Conservation (phyloP, 1,140 invertebrate genomes). For the Lepidurus apus region DNA sequence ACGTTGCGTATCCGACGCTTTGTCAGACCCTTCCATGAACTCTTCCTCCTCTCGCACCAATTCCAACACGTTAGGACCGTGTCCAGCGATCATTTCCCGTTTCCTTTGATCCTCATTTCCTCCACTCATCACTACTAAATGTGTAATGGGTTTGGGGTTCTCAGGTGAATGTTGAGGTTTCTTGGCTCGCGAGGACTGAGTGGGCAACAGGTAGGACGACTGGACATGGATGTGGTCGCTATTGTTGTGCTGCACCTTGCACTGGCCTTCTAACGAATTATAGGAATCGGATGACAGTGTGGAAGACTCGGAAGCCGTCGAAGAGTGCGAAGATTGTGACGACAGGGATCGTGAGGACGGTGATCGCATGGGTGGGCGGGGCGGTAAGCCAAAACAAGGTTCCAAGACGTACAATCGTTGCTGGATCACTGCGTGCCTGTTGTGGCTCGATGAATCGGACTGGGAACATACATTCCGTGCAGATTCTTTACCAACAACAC, state of each 20-base stretch:
- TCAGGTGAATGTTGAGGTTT: background rate
- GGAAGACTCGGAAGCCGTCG: conserved; percentile 27
- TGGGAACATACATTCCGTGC: background rate
- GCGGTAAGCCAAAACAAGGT: conserved; percentile 29
- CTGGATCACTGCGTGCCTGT: conserved; percentile 2
- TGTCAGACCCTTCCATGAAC: background rate
- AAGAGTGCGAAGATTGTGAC: conserved; percentile 33
- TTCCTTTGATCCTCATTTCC: background rate
- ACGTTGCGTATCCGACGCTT: background rate
- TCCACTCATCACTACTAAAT: background rate
- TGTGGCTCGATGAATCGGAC: background rate
- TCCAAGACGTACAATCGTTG: conserved; percentile 9
- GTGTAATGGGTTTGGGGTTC: background rate
- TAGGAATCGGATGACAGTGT: background rate
- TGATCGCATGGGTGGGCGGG: conserved; percentile 31
- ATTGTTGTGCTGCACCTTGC: background rate
- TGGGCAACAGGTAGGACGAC: conserved; percentile 7
- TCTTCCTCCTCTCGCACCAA: conserved; percentile 22
- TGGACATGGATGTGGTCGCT: background rate
- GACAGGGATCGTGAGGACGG: conserved; percentile 33
- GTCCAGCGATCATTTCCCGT: background rate
- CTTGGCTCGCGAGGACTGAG: conserved; percentile 22
- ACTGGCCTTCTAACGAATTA: background rate
- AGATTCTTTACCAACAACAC: too few relatives aligned
- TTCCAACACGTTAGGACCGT: background rate